These are phyloP conservation scores for Chouioia cunea DNA, from an alignment of 2,888 invertebrate genomes.

Conservation along the genomic window DNA sequence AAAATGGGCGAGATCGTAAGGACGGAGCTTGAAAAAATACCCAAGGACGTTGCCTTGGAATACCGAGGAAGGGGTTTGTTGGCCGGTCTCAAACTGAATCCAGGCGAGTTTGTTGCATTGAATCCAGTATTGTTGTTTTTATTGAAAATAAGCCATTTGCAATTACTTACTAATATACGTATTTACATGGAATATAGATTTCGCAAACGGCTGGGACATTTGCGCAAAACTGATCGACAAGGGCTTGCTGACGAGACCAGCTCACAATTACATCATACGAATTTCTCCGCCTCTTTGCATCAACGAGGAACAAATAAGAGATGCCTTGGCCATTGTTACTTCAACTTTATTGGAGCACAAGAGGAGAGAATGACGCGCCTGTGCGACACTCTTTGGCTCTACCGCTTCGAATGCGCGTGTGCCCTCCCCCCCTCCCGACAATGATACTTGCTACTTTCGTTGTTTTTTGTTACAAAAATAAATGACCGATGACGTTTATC, in stretches of 20 bases:
- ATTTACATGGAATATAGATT: constrained; percentile 67
- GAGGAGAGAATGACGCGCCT: constrained; percentile 35
- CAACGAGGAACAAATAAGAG: constrained; percentile 72
- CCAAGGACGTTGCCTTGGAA: constrained; percentile 74
- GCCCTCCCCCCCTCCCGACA: too few relatives aligned
- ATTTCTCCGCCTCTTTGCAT: constrained; percentile 81
- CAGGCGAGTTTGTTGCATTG: constrained; percentile 70
- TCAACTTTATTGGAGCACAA: constrained; percentile 55
- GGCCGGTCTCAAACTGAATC: constrained; percentile 80
- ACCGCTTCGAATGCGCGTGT: too few relatives aligned
- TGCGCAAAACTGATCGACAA: constrained; percentile 75
- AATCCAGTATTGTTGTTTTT: neutral
- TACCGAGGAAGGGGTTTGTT: constrained; percentile 84
- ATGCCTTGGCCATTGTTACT: constrained; percentile 73
- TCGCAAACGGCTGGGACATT: constrained; percentile 76
- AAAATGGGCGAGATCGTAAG: constrained; percentile 78
- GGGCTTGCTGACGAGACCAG: constrained; percentile 80
- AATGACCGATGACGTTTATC: constrained; percentile 17
- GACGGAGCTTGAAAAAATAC: constrained; percentile 73
- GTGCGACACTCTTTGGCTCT: too few relatives aligned
- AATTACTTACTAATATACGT: neutral
- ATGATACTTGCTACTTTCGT: too few relatives aligned
- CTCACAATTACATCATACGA: constrained; percentile 80
- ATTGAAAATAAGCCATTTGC: neutral
- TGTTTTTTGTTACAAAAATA: too few relatives aligned